phyloP scores from a whole-genome alignment of 2,113 vertebrate species.

The Benitochromis conjunctus region DNA sequence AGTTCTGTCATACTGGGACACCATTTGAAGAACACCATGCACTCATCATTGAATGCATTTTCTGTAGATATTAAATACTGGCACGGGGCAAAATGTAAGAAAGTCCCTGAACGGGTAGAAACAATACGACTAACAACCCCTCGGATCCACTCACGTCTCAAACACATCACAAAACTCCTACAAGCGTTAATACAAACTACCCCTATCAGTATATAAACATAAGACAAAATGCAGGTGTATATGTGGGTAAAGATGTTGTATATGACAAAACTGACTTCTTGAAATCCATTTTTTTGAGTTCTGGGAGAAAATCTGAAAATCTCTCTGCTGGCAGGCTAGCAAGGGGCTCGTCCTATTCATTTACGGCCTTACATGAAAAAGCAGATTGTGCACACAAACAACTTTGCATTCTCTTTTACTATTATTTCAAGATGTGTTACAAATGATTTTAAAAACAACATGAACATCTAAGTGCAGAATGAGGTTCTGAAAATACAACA shows the following conservation, averaged over 20 bases:
- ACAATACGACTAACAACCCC: background rate
- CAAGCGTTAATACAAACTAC: background rate
- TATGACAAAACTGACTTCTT: background rate
- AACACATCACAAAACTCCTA: background rate
- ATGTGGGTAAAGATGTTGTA: background rate
- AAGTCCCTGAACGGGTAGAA: background rate
- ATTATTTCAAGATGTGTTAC: background rate
- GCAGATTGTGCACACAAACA: background rate
- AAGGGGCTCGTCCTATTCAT: background rate
- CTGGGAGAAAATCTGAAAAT: background rate
- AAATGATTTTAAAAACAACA: background rate
- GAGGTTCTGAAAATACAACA: background rate
- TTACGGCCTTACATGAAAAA: background rate
- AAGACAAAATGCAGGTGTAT: background rate
- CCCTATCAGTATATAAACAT: background rate
- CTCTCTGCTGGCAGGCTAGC: background rate
- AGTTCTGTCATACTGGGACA: background rate
- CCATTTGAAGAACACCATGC: background rate
- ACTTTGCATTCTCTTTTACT: background rate
- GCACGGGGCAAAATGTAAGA: background rate
- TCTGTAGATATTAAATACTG: background rate
- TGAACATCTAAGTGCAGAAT: background rate
- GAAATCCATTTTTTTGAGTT: background rate
- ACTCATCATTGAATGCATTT: background rate
- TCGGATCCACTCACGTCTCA: background rate